These are phyloP conservation scores for Atractosteus spatula DNA, from an alignment of 2,113 vertebrate genomes.

Conservation along the genomic window DNA sequence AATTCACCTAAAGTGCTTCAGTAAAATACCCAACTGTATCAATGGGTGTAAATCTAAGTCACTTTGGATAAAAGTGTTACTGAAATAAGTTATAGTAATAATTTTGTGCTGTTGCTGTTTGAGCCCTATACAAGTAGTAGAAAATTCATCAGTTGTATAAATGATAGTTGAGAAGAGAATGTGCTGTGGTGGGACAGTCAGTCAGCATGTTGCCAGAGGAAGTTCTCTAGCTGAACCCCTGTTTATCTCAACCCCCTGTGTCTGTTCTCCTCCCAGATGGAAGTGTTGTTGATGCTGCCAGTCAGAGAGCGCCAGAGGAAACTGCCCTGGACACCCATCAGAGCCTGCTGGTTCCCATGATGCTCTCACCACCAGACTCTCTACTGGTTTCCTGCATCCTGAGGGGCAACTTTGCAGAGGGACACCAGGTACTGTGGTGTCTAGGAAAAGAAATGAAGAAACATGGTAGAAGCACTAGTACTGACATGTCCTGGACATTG, in stretches of 20 bases:
- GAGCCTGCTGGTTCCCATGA: constrained; percentile 82
- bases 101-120: no score
- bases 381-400: constrained; percentile 88
- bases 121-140: no score
- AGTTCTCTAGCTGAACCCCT: neutral
- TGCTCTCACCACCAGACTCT: constrained; percentile 93
- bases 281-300: constrained; percentile 48
- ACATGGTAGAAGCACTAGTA: neutral
- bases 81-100: no score
- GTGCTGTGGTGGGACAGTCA: no score
- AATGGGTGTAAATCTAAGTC: no score
- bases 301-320: constrained; percentile 51
- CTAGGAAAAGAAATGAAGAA: no score
- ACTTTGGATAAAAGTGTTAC: no score
- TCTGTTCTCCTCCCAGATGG: constrained; percentile 62
- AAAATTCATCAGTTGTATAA: no score
- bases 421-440: constrained; percentile 74
- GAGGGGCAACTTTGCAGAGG: constrained; percentile 84
- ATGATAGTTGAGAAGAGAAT: no score
- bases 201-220: constrained; percentile 5
- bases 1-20: no score
- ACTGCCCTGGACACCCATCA: constrained; percentile 56
- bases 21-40: no score
- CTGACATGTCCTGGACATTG: no score
- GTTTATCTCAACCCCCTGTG: neutral